A percentile compares a stretch with the other conserved stretches of the same genome.
These are phyloP conservation scores for Sebastes baramenuke DNA, from an alignment of 2,797 vertebrate genomes.

Conservation along the genomic window DNA sequence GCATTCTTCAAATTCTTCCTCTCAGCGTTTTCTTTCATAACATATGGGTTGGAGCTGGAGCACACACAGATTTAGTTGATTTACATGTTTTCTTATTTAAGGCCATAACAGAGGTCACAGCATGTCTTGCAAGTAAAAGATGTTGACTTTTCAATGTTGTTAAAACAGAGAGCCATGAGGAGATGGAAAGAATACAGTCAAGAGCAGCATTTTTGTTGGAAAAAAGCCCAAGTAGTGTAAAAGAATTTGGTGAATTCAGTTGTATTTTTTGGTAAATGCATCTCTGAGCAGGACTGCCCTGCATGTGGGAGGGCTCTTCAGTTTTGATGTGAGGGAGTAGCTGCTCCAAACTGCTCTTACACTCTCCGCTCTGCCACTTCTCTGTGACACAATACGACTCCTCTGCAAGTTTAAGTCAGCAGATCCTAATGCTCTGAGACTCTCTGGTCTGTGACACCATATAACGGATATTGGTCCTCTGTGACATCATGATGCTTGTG, in stretches of 20 bases:
- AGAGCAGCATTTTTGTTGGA: neutral
- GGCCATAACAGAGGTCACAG: neutral
- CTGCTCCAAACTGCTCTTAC: neutral
- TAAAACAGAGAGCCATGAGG: neutral
- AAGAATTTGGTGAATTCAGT: neutral
- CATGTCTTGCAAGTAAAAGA: neutral
- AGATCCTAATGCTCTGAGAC: neutral
- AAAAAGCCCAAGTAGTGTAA: neutral
- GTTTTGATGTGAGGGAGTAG: neutral
- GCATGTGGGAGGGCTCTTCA: neutral
- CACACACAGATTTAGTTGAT: neutral
- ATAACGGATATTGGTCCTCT: neutral
- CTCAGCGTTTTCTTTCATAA: neutral
- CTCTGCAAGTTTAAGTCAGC: conserved; percentile 7
- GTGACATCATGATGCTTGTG: neutral
- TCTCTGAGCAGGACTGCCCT: neutral
- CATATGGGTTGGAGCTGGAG: neutral
- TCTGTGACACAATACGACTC: neutral
- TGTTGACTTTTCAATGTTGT: neutral
- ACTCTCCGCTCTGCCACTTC: neutral
- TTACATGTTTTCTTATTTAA: conserved; percentile 17
- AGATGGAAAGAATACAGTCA: neutral
- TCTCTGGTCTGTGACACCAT: conserved; percentile 5
- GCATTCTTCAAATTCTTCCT: neutral
- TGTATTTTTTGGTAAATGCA: neutral